These are phyloP conservation scores for Leucosticte australis DNA, from an alignment of 2,113 vertebrate genomes.

Conservation along the genomic window DNA sequence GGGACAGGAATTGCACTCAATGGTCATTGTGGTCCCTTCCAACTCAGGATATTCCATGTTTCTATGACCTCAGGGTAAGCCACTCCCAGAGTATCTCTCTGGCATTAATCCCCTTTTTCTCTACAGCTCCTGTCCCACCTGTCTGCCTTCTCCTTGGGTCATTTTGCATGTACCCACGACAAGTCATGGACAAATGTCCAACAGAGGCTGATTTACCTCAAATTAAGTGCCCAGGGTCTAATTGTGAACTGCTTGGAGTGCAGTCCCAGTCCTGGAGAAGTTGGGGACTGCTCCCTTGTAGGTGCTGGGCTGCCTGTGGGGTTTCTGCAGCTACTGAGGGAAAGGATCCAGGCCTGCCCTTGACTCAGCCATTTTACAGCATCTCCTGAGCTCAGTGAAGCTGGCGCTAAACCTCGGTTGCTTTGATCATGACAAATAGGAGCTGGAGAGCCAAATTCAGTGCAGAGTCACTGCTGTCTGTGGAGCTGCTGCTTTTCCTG, in stretches of 20 bases:
- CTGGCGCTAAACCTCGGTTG: neutral
- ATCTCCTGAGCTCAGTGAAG: slow-evolving; percentile 39
- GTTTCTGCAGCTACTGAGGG: neutral
- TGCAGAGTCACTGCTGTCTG: neutral
- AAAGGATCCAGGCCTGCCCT: neutral
- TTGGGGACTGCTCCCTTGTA: neutral
- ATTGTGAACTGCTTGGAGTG: neutral
- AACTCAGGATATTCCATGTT: neutral
- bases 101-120: neutral
- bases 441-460: slow-evolving; percentile 36
- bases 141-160: neutral
- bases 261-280: neutral
- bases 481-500: slow-evolving; percentile 2
- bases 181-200: neutral
- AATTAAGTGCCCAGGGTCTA: neutral
- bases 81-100: neutral
- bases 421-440: slow-evolving; percentile 59
- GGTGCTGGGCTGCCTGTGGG: neutral
- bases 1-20: neutral
- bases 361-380: slow-evolving; percentile 52
- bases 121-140: neutral
- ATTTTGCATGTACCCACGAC: neutral
- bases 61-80: neutral
- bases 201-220: neutral
- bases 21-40: neutral